Percentiles rank a stretch among this genome's conserved stretches.
phyloP scores from a whole-genome alignment of 2,797 vertebrate genomes.

The Taenioides sp. region DNA sequence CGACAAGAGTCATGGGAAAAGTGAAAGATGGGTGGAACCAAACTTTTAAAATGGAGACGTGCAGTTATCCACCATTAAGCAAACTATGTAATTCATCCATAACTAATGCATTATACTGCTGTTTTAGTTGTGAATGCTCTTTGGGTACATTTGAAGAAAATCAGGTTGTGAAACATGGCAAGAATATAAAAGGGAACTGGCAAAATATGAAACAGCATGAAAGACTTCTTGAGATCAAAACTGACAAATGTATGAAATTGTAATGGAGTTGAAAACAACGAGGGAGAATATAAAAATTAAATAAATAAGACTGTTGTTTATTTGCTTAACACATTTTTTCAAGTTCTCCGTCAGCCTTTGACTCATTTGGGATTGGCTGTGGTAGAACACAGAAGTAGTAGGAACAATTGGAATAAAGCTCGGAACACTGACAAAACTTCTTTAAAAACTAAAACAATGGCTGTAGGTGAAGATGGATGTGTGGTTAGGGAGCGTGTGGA shows the following conservation, averaged over 20 bases:
- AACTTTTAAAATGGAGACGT: neutral
- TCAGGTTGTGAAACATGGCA: neutral
- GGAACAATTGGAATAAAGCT: neutral
- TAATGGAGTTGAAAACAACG: too few species aligned
- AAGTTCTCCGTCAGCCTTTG: neutral
- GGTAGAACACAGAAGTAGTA: neutral
- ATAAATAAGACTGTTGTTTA: neutral
- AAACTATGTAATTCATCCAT: neutral
- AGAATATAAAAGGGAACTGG: neutral
- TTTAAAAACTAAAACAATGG: slow-evolving; percentile 8
- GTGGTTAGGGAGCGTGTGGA: neutral
- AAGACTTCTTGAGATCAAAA: neutral
- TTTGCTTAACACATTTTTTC: neutral
- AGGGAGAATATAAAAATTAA: too few species aligned
- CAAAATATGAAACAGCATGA: neutral
- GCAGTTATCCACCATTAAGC: neutral
- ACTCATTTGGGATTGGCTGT: neutral
- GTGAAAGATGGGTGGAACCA: neutral
- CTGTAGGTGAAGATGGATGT: slow-evolving; percentile 12
- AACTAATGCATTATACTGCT: neutral
- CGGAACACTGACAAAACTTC: neutral
- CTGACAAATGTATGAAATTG: neutral
- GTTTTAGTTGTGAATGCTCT: neutral
- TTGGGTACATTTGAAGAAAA: neutral
- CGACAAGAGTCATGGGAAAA: neutral